Evolutionary conservation across 2,113 vertebrate species (phyloP).

Genomic region (Psettodes erumei): DNA sequence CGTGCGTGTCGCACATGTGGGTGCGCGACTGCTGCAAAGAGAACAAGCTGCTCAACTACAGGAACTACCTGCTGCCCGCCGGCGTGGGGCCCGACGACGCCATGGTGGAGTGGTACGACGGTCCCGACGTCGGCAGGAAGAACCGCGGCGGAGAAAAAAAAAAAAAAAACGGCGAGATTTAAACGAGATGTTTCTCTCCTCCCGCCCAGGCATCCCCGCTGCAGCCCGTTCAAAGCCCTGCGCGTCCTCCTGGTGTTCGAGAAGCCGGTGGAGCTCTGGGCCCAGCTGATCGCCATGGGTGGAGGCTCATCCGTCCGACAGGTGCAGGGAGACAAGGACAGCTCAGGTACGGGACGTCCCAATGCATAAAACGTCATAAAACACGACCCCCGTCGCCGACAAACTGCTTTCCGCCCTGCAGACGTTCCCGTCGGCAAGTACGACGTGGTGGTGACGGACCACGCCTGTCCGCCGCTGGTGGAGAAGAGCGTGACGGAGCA

Average conservation of each 20-base stretch:
- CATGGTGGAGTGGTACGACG: conserved; percentile 90
- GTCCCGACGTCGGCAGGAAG: too few species aligned
- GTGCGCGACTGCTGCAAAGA: conserved; percentile 95
- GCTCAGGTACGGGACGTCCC: conserved; percentile 82
- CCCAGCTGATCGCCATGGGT: conserved; percentile 90
- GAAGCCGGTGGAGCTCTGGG: conserved; percentile 91
- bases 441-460: conserved; percentile 90
- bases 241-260: conserved; percentile 91
- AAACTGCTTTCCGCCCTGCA: conserved; percentile 55
- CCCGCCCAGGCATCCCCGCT: conserved; percentile 88
- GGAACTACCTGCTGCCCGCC: conserved; percentile 94
- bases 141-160: too few species aligned
- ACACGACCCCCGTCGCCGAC: too few species aligned
- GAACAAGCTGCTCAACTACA: conserved; percentile 94
- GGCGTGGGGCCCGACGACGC: conserved; percentile 89
- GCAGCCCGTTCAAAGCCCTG: conserved; percentile 89
- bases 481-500: conserved; percentile 86
- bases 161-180: too few species aligned
- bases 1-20: conserved; percentile 96
- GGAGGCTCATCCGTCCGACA: conserved; percentile 89
- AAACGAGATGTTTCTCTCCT: background rate
- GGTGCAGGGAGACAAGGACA: conserved; percentile 82
- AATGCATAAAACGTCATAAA: too few species aligned
- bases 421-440: conserved; percentile 89
- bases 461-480: conserved; percentile 85